Conservation (phyloP, 1,140 invertebrate species). For the Trachymyrmex septentrionalis region DNA sequence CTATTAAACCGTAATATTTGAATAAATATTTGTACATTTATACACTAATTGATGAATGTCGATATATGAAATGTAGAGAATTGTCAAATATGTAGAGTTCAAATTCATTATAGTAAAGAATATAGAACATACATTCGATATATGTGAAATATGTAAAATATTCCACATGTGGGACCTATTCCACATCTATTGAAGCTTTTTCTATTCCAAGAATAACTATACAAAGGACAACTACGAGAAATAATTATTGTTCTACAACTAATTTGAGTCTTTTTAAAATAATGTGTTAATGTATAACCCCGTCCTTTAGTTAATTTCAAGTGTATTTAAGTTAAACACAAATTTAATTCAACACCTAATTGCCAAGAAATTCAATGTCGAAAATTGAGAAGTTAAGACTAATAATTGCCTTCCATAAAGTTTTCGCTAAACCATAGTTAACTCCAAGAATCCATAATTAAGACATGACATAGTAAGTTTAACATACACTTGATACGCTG, state of each 20-base stretch:
- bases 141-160: slow-evolving; percentile 1
- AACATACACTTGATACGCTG: slow-evolving; percentile 31
- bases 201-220: background rate
- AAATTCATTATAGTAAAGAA: slow-evolving; percentile 28
- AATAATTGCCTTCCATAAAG: slow-evolving; percentile 57
- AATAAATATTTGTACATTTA: slow-evolving; percentile 55
- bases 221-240: background rate
- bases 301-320: slow-evolving; percentile 35
- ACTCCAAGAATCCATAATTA: slow-evolving; percentile 53
- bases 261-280: slow-evolving; percentile 6
- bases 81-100: slow-evolving; percentile 19
- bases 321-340: slow-evolving; percentile 43
- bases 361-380: slow-evolving; percentile 43
- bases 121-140: background rate
- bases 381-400: slow-evolving; percentile 60
- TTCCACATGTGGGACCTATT: background rate
- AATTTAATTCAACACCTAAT: slow-evolving; percentile 52
- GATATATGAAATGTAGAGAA: slow-evolving; percentile 43
- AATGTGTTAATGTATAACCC: slow-evolving; percentile 2
- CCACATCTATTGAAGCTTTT: background rate
- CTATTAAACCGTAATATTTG: slow-evolving; percentile 42
- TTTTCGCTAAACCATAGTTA: slow-evolving; percentile 46
- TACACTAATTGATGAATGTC: slow-evolving; percentile 53
- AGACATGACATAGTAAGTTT: slow-evolving; percentile 42
- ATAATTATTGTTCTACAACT: background rate